A percentile compares a stretch with the other conserved stretches of the same genome.
phyloP scores from a whole-genome alignment of 2,888 invertebrate genomes.

The Blastobasis adustella region DNA sequence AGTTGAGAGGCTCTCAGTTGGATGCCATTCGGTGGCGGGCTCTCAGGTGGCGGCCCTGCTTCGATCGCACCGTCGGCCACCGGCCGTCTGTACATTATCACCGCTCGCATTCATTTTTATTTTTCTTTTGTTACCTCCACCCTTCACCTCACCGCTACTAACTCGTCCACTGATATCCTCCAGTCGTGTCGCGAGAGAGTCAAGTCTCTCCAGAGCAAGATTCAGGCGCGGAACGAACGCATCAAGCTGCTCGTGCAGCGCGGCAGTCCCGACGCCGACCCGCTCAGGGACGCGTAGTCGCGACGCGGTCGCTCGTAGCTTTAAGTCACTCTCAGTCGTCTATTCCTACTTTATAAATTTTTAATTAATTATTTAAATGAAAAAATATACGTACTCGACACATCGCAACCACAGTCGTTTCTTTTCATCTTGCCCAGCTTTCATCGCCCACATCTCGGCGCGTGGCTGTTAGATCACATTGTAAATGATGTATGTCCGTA shows the following conservation, averaged over 20 bases:
- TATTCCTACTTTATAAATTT: slow-evolving; percentile 53
- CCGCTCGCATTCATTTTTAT: slow-evolving; percentile 41
- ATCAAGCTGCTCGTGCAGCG: slow-evolving; percentile 91
- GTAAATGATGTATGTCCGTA: slow-evolving; percentile 70
- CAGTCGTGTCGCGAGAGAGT: slow-evolving; percentile 91
- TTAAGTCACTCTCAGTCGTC: slow-evolving; percentile 46
- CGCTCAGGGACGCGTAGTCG: slow-evolving; percentile 78
- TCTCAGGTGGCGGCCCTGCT: slow-evolving; percentile 34
- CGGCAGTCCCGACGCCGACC: slow-evolving; percentile 88
- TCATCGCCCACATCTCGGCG: slow-evolving; percentile 24
- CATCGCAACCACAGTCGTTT: slow-evolving; percentile 60
- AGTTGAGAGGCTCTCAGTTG: slow-evolving; percentile 35
- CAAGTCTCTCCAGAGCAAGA: slow-evolving; percentile 90
- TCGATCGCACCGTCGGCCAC: slow-evolving; percentile 24
- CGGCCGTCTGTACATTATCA: slow-evolving; percentile 41
- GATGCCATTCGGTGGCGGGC: slow-evolving; percentile 23
- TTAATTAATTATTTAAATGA: slow-evolving; percentile 35
- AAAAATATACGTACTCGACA: slow-evolving; percentile 58
- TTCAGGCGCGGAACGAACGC: slow-evolving; percentile 90
- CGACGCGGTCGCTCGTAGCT: slow-evolving; percentile 33
- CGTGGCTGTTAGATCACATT: slow-evolving; percentile 38
- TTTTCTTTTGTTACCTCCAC: slow-evolving; percentile 57
- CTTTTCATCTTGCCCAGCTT: slow-evolving; percentile 44
- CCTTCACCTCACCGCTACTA: slow-evolving; percentile 52
- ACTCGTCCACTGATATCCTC: slow-evolving; percentile 63